phyloP scores from a whole-genome alignment of 2,888 invertebrate genomes.

The Eupithecia exiguata region DNA sequence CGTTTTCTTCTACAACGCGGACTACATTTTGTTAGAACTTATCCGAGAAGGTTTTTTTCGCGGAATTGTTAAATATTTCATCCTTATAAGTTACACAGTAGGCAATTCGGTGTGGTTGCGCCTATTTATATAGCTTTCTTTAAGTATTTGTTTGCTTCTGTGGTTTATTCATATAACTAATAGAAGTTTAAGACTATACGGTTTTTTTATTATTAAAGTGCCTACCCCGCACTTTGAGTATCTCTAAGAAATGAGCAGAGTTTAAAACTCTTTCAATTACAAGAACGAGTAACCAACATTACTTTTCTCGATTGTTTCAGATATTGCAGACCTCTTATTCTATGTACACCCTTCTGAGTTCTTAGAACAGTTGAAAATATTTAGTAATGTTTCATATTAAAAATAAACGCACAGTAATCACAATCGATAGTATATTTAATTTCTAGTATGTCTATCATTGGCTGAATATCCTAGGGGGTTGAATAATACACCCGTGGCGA shows the following conservation, averaged over 20 bases:
- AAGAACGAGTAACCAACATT: not conserved
- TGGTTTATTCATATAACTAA: not conserved
- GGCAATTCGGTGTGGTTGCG: too few species aligned
- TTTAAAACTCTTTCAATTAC: not conserved
- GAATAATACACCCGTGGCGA: too few species aligned
- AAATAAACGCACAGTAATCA: slow-evolving; percentile 1
- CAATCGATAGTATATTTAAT: not conserved
- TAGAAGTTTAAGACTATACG: not conserved
- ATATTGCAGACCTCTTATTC: slow-evolving; percentile 64
- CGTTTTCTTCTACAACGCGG: too few species aligned
- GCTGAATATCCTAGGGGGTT: not conserved
- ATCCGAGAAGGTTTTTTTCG: too few species aligned
- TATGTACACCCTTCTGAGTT: slow-evolving; percentile 59
- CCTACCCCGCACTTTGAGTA: too few species aligned
- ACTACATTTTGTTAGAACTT: too few species aligned
- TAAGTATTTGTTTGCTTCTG: not conserved
- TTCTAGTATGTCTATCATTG: not conserved
- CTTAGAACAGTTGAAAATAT: slow-evolving; percentile 39
- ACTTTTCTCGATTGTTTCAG: slow-evolving; percentile 56
- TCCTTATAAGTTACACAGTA: too few species aligned
- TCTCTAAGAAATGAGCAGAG: too few species aligned
- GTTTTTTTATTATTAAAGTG: too few species aligned
- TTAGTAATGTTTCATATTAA: not conserved
- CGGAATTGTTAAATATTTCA: too few species aligned
- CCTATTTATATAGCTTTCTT: too few species aligned